phyloP scores from a whole-genome alignment of 2,797 vertebrate species.

The Cetoscarus ocellatus region DNA sequence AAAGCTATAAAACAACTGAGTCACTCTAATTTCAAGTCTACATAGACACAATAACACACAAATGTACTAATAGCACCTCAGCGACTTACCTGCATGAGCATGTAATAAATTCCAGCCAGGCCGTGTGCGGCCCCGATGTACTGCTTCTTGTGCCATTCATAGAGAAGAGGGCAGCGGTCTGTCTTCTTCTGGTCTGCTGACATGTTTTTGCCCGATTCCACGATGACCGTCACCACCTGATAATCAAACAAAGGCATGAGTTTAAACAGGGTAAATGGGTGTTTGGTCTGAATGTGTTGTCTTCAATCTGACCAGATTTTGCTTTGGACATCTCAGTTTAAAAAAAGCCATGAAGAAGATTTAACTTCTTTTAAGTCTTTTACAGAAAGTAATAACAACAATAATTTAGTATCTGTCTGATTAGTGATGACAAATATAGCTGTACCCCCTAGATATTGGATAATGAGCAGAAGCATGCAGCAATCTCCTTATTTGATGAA shows the following conservation, averaged over 20 bases:
- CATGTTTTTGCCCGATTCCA: conserved; percentile 93
- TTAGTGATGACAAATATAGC: not conserved
- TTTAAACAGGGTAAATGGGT: not conserved
- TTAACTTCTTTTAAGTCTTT: not conserved
- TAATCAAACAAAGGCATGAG: not conserved
- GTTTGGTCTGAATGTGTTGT: not conserved
- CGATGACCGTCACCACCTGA: conserved; percentile 90
- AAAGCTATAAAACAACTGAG: too few species aligned
- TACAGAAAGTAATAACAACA: not conserved
- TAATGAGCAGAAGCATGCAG: not conserved
- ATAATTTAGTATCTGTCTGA: not conserved
- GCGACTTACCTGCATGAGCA: conserved; percentile 91
- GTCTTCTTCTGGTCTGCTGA: conserved; percentile 92
- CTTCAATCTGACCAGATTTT: too few species aligned
- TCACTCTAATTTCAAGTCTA: too few species aligned
- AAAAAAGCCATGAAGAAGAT: too few species aligned
- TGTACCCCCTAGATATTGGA: not conserved
- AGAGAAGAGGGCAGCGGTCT: conserved; percentile 94
- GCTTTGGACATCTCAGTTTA: too few species aligned
- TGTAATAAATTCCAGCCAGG: conserved; percentile 93
- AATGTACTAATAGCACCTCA: too few species aligned
- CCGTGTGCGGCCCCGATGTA: conserved; percentile 97
- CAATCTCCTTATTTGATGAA: not conserved
- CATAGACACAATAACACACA: too few species aligned
- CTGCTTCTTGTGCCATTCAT: conserved; percentile 98